These are phyloP conservation scores for Perizoma affinitatum DNA, from an alignment of 2,888 invertebrate genomes.

Conservation along the genomic window DNA sequence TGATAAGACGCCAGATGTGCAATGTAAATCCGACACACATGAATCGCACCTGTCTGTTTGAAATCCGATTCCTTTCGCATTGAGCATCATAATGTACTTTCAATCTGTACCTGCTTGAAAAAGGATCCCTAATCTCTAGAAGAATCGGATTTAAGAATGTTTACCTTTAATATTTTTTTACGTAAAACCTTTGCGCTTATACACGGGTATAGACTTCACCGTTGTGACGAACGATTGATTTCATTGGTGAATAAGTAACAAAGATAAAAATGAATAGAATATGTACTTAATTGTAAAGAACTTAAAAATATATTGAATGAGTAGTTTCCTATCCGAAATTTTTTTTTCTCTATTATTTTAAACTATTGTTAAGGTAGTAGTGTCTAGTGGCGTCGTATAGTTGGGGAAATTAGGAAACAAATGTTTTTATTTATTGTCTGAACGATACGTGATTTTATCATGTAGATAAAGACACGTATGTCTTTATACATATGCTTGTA, in stretches of 20 bases:
- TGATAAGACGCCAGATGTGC: constrained; percentile 28
- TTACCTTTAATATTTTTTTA: constrained; percentile 1
- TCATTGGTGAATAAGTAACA: no score
- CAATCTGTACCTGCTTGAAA: constrained; percentile 25
- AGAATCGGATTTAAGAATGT: constrained; percentile 6
- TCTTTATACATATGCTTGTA: background rate
- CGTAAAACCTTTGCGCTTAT: background rate
- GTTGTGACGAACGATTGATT: no score
- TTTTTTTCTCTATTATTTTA: no score
- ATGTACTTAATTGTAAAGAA: no score
- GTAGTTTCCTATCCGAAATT: no score
- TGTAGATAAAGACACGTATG: constrained; percentile 2
- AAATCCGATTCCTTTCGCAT: constrained; percentile 36
- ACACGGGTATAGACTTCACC: background rate
- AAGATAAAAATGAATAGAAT: no score
- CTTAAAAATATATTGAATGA: no score
- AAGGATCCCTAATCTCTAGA: constrained; percentile 21
- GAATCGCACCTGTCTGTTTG: constrained; percentile 35
- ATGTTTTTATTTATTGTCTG: background rate
- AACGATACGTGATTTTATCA: constrained; percentile 8
- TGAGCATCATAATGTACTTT: constrained; percentile 36
- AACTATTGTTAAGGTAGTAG: no score
- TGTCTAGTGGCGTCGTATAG: no score
- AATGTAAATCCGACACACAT: constrained; percentile 34
- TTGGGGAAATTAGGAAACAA: no score